Evolutionary conservation across 2,113 vertebrate species (phyloP), one percentile per base, ranked within the genome.

Genomic region (Myiopsitta monachus): DNA sequence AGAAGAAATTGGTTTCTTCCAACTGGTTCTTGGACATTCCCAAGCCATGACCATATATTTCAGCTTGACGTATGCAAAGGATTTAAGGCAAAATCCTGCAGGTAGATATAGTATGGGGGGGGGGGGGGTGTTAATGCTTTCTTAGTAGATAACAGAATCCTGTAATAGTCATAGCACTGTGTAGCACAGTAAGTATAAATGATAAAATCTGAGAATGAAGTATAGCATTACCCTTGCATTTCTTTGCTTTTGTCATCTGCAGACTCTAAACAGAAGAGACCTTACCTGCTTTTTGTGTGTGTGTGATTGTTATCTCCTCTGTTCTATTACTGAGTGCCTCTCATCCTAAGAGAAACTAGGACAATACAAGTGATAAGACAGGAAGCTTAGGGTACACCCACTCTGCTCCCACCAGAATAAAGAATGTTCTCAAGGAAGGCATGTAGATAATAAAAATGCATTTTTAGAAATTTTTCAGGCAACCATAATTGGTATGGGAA

Each of bases 351-450:
- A 96, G 86, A 76, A 96, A 84, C 0, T 6, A 92, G 77, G 86
- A 92, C 16, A 43, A 87, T 39, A 76, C 66, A 69, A 92, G 57
- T 19, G 57, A 85, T 89, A 87, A 0, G 10, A 91, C 92, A 94
- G 92, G 92, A 96, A 96, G 88, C 49, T 92, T 13, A 76, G 57
- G 66, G 77, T 88, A 94, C 93, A 85, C 92, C 88, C 87, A 91
- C 94, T 94, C 88, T 88, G 92, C 91, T 92, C 81, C 88, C 95
- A 91, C 44, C 86, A 95, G 87, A 94, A 95, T 88, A 96, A 95
- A 89, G 55, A 79, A 70, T 54, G 62, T 69, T 93, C 79, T 95
- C 95, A 82, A 66, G 86, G 94, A 94, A 94, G 77, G 57, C 78
- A 79, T 83, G 4, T 13, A 72, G 66, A 68, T 75, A 96, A 94